These are phyloP conservation scores for roundworm (Caenorhabditis elegans) DNA, from an alignment of 1,140 invertebrate species.

Conservation along the genomic window DNA sequence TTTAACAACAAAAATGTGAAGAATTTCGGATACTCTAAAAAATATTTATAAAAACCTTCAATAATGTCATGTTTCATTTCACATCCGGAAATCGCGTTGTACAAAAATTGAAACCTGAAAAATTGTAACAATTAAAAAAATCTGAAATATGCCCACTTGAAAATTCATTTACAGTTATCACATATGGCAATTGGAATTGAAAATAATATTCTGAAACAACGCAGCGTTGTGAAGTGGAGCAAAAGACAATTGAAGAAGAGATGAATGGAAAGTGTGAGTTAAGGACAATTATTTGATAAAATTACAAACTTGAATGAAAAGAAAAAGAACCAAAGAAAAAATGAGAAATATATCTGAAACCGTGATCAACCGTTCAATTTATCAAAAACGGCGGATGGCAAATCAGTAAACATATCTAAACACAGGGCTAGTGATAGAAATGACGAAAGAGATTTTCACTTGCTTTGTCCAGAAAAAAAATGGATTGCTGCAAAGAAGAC, in stretches of 20 bases:
- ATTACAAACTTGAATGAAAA: neutral
- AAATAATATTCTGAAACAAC: neutral
- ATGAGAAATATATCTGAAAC: neutral
- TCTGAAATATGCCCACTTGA: neutral
- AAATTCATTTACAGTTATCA: neutral
- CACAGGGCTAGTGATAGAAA: constrained; percentile 31
- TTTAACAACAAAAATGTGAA: no score
- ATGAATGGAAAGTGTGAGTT: neutral
- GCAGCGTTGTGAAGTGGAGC: neutral
- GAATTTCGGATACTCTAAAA: no score
- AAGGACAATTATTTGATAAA: neutral
- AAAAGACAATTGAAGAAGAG: neutral
- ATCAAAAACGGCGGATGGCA: constrained; percentile 8
- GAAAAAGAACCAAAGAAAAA: no score
- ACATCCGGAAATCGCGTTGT: no score
- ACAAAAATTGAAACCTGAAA: no score
- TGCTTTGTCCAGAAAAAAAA: neutral
- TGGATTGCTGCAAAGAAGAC: neutral
- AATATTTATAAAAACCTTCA: no score
- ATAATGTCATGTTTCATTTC: no score
- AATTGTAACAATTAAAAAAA: neutral
- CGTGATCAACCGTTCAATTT: constrained; percentile 17
- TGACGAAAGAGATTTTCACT: neutral
- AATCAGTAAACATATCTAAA: constrained; percentile 2
- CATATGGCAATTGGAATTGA: neutral